phyloP scores from a whole-genome alignment of 30 jellyfish, hydroid and myxozoan genomes.

The Hydractinia echinata region DNA sequence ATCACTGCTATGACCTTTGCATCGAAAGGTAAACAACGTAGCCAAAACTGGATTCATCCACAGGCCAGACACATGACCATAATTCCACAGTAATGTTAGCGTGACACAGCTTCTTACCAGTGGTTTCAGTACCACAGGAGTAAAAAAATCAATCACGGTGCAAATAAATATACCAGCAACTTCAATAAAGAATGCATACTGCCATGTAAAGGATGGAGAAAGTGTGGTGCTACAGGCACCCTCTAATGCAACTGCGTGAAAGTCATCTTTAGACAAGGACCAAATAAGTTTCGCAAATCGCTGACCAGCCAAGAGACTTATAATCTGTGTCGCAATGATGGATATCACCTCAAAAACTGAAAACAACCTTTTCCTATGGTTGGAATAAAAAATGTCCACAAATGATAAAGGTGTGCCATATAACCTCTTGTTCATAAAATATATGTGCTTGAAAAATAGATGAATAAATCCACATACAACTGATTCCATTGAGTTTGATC shows the following conservation, averaged over 20 bases:
- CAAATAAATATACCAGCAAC: slow-evolving; percentile 44
- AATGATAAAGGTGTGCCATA: slow-evolving; percentile 27
- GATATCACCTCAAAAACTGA: slow-evolving; percentile 7
- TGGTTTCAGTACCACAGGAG: slow-evolving; percentile 63
- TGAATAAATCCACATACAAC: slow-evolving; percentile 19
- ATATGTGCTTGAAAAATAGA: slow-evolving; percentile 1
- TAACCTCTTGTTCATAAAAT: slow-evolving; percentile 4
- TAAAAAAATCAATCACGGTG: slow-evolving; percentile 44
- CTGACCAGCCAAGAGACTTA: slow-evolving; percentile 22
- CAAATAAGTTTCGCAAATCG: slow-evolving; percentile 18
- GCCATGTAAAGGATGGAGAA: slow-evolving; percentile 44
- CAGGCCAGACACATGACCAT: slow-evolving; percentile 65
- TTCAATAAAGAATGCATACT: slow-evolving; percentile 51
- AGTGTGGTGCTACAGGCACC: slow-evolving; percentile 53
- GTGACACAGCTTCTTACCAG: slow-evolving; percentile 61
- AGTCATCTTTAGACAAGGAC: slow-evolving; percentile 18
- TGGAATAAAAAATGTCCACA: slow-evolving; percentile 16
- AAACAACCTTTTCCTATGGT: neutral
- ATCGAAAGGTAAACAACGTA: slow-evolving; percentile 71
- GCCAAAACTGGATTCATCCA: slow-evolving; percentile 98
- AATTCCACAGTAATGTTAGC: slow-evolving; percentile 30
- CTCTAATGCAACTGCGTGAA: slow-evolving; percentile 17
- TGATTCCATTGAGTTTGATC: slow-evolving; percentile 1
- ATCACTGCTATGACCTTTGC: slow-evolving; percentile 67
- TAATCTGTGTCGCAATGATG: slow-evolving; percentile 18